These are phyloP conservation scores for Ditula angustiorana DNA, from an alignment of 2,888 invertebrate species.

Conservation along the genomic window DNA sequence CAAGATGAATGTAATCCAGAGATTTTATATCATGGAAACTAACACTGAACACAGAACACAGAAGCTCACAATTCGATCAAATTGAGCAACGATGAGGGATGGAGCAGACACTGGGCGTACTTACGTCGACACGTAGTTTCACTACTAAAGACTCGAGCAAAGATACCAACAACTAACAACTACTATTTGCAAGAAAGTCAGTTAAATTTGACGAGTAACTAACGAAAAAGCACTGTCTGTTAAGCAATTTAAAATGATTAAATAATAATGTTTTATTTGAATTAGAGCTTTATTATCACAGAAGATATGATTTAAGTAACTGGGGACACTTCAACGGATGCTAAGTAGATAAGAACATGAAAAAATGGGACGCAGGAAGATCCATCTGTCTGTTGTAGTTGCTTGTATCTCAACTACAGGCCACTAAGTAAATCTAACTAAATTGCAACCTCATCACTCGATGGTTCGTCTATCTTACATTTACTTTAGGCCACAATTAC, in stretches of 20 bases:
- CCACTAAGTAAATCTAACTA: constrained; percentile 23
- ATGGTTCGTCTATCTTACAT: constrained; percentile 32
- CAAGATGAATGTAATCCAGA: neutral
- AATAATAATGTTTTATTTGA: too few species aligned
- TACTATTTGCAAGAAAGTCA: neutral
- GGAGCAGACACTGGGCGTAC: constrained; percentile 40
- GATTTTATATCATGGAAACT: neutral
- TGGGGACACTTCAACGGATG: neutral
- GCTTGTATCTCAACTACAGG: constrained; percentile 12
- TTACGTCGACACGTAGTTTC: constrained; percentile 28
- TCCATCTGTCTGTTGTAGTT: neutral
- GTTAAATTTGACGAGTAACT: too few species aligned
- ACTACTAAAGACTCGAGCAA: constrained; percentile 17
- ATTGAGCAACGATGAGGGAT: constrained; percentile 42
- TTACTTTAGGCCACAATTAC: constrained; percentile 45
- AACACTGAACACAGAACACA: constrained; percentile 1
- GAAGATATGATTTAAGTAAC: neutral
- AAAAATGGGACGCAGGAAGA: too few species aligned
- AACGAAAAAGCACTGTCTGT: too few species aligned
- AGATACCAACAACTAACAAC: constrained; percentile 13
- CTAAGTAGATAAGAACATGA: neutral
- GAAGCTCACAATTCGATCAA: constrained; percentile 23
- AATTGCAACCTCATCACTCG: constrained; percentile 36
- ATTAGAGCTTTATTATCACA: too few species aligned
- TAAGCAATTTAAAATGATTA: too few species aligned